Evolutionary conservation across 2,113 vertebrate genomes (phyloP), one percentile per base, ranked within the genome.

Genomic region (Nibea coibor): DNA sequence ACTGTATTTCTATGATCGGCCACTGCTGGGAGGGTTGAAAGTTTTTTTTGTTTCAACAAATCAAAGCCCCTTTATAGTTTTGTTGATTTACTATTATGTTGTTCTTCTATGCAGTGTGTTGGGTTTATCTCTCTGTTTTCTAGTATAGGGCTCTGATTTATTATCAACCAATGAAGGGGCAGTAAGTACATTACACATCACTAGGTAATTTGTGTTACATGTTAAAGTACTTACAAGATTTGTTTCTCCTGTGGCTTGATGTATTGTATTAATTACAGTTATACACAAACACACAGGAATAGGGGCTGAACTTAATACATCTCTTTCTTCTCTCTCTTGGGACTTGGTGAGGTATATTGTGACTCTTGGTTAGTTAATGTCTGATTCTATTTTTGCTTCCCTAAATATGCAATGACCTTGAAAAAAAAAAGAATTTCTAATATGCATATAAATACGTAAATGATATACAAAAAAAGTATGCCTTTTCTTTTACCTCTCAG

Each of bases 371-470:
- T 88, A 78, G 72, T 89, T 75, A 76, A 84, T 83, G 77, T 81
- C 50, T 64, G 57, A 51, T 76, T 89, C 88, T 89, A 89, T 93
- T 91, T 90, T 83, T 65, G 75, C 83, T 65, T 78, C 62, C 53
- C 72, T 64, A 84, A 88, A 91, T 86, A 84, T 83, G 83, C 88
- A 82, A 17, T 87, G 90, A 88, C 90, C 90, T 89, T 86, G 72
- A 86, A 80, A 72, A 80, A 75, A 39, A 7, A 82, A 78, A 8
- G 35, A 9, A 2, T 39, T 39, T 39, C 35, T 39, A 39, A 39
- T 39, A 39, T 9, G 35, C 8, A 39, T 39, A 39, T 39, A 39
- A 39, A 39, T 39, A 39, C 8, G 8, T 39, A 39, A 39, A 39
- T 39, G 35, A 2, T 39, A 9, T 39, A 8, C 35, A 39, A 39